A percentile compares a stretch with the other conserved stretches of the same genome.
phyloP scores from a whole-genome alignment of 2,888 invertebrate genomes.

The Glaucopsyche alexis region DNA sequence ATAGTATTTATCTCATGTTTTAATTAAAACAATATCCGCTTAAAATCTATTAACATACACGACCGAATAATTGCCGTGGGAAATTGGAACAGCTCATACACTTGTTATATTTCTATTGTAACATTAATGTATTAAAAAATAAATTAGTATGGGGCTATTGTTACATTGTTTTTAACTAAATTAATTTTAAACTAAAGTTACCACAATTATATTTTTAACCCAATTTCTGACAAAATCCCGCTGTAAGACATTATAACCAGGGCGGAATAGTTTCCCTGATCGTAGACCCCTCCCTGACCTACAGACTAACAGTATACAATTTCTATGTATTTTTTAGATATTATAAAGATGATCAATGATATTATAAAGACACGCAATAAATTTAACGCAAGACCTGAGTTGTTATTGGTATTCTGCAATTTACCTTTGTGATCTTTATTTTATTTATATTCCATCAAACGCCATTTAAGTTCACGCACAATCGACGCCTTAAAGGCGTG shows the following conservation, averaged over 20 bases:
- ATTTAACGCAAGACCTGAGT: no score
- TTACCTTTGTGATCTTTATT: no score
- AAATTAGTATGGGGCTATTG: background rate
- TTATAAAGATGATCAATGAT: no score
- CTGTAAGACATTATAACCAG: no score
- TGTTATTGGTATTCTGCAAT: no score
- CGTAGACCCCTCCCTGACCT: no score
- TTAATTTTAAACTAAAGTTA: background rate
- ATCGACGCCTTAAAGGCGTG: background rate
- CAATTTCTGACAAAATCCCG: background rate
- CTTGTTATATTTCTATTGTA: background rate
- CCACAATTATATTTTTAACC: background rate
- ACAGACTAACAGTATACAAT: no score
- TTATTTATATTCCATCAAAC: no score
- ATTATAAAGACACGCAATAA: no score
- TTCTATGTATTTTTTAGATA: no score
- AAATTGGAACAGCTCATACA: background rate
- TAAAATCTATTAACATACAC: background rate
- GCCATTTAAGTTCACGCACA: no score
- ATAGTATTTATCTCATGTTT: conserved; percentile 13
- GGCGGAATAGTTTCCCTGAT: no score
- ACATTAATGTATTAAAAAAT: background rate
- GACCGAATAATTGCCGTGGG: conserved; percentile 9
- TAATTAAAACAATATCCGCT: conserved; percentile 22
- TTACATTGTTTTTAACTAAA: background rate